Base-by-base conservation (phyloP, 2,888 invertebrate species). In the Apamea monoglypha region DNA sequence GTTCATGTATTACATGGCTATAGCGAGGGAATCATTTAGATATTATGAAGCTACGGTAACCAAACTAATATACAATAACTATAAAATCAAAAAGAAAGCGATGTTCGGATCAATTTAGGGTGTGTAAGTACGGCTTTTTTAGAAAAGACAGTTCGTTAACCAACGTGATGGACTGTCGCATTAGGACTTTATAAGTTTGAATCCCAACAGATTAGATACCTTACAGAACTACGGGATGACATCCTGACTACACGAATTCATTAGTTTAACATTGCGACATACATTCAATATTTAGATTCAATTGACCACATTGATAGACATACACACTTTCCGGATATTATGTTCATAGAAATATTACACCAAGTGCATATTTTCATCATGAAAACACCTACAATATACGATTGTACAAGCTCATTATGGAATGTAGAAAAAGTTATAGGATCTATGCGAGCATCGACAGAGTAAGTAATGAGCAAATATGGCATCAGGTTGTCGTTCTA, bases 231-330 rank as follows among this genome's bases (percentile, higher is more conserved):
- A n/a, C 47, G n/a, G 25, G 10, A 21, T 71, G 4, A 21, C 7
- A 21, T 18, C n/a, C 71, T 36, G 32, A 61, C 47, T 29, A 36
- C 59, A 36, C 36, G 29, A 70, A 66, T 50, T 29, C 29, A 14
- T 71, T 21, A 53, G 40, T 78, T 56, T 61, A 36, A 44, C 29
- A 59, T 53, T 40, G 78, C 12, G 32, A 44, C 14, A 47, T 50
- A 21, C 74, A 74, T 74, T 72, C 21, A 81, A 81, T 64, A 81
- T 63, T 81, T 72, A 56, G 29, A 56, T 79, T 73, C 44, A 82
- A 73, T 64, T 82, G 56, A 64, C 36, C 36, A 29, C 64, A 36
- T 36, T 82, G 71, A 81, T 64, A 40, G 47, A 61, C n/a, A 61
- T n/a, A 16, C 40, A 84, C n/a, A 56, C 36, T 47, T 47, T 72